Conservation (phyloP, 2,888 invertebrate genomes). For the Noctua comes region DNA sequence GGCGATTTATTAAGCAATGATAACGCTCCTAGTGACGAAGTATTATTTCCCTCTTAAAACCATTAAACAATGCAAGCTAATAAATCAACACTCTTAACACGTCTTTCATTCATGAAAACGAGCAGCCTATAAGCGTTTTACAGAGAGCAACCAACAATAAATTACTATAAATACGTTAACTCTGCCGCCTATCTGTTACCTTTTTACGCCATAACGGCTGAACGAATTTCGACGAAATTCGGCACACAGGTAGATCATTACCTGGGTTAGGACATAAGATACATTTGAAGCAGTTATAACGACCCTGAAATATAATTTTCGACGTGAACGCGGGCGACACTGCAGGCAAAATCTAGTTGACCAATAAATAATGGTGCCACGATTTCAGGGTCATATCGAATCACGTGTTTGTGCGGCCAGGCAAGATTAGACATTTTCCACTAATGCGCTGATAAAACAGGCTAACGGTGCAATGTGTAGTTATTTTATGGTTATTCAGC, state of each 20-base stretch:
- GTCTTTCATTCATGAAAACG: not conserved
- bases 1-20: not conserved
- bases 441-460: conserved; percentile 44
- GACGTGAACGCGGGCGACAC: not conserved
- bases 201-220: not conserved
- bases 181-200: not conserved
- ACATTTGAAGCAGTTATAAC: not conserved
- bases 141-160: conserved; percentile 17
- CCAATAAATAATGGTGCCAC: conserved; percentile 24
- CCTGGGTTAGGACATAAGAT: not conserved
- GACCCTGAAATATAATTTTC: not conserved
- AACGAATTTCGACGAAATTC: not conserved
- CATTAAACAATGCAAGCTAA: conserved; percentile 4
- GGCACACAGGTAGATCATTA: not conserved
- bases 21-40: not conserved
- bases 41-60: not conserved
- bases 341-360: not conserved
- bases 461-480: conserved; percentile 5
- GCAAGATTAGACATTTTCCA: conserved; percentile 40
- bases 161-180: not conserved
- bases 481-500: too few relatives aligned
- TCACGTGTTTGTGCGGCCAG: conserved; percentile 49
- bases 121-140: conserved; percentile 1
- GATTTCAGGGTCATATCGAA: conserved; percentile 46
- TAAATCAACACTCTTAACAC: not conserved